Conservation (phyloP, 2,113 vertebrate genomes). For the Gymnobelideus leadbeateri region DNA sequence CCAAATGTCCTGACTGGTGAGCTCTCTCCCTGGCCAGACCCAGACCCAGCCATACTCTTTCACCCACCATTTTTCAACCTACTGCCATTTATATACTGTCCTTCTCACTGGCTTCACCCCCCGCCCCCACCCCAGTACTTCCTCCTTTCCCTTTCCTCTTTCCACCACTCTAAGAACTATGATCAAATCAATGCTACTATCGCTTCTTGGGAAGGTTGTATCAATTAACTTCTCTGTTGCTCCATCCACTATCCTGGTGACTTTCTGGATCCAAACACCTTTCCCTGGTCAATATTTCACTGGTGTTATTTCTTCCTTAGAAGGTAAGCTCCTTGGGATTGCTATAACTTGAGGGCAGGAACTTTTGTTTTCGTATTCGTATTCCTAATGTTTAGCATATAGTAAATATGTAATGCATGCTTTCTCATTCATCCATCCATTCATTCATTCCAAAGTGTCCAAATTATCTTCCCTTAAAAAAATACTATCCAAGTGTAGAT, state of each 20-base stretch:
- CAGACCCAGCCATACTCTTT: neutral
- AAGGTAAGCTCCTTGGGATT: neutral
- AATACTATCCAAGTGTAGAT: conserved; percentile 29
- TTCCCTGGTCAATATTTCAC: neutral
- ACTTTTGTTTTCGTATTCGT: neutral
- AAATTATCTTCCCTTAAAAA: neutral
- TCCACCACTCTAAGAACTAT: neutral
- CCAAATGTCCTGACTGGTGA: neutral
- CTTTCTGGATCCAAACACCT: neutral
- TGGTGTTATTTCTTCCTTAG: neutral
- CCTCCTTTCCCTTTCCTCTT: neutral
- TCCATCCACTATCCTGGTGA: neutral
- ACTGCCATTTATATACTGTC: neutral
- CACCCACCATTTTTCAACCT: neutral
- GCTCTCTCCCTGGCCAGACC: neutral
- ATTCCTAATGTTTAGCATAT: neutral
- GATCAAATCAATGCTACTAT: neutral
- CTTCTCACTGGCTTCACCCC: too few species aligned
- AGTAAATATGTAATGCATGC: neutral
- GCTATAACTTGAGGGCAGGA: neutral
- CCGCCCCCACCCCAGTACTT: neutral
- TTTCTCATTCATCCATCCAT: neutral
- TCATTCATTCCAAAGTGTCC: neutral
- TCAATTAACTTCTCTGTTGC: neutral
- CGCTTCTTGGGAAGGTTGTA: neutral